Conservation (phyloP, 2,797 vertebrate genomes). For the Rhabdomys pumilio region DNA sequence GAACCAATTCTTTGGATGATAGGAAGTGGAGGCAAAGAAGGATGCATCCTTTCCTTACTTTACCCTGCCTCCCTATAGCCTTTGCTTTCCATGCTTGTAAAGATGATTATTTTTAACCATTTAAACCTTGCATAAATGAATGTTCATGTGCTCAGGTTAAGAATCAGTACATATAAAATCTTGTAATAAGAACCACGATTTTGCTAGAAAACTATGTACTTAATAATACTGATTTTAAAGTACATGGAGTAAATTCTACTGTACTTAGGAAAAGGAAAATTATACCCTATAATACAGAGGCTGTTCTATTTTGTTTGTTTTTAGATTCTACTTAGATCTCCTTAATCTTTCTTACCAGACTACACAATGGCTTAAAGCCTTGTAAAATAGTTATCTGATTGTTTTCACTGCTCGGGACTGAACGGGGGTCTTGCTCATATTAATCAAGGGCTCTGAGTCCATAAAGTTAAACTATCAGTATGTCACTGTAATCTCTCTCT, state of each 20-base stretch:
- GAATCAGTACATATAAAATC: conserved; percentile 55
- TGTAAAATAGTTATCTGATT: conserved; percentile 45
- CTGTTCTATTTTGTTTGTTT: neutral
- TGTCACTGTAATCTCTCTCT: conserved; percentile 42
- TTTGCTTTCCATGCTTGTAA: conserved; percentile 57
- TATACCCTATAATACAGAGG: conserved; percentile 23
- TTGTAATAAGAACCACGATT: conserved; percentile 43
- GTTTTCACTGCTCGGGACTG: neutral
- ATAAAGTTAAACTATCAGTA: conserved; percentile 61
- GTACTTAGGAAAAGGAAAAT: conserved; percentile 52
- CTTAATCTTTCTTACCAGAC: conserved; percentile 23
- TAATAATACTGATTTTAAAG: conserved; percentile 43
- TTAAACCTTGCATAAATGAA: conserved; percentile 67
- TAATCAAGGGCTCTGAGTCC: neutral
- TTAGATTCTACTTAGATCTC: conserved; percentile 40
- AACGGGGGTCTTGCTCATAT: neutral
- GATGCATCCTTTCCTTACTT: conserved; percentile 36
- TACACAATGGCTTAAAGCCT: conserved; percentile 61
- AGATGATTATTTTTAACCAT: conserved; percentile 29
- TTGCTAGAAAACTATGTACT: conserved; percentile 56
- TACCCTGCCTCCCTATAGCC: neutral
- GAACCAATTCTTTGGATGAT: conserved; percentile 61
- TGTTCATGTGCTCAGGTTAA: conserved; percentile 29
- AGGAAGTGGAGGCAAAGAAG: conserved; percentile 66
- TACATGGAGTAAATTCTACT: conserved; percentile 44